A percentile compares a stretch with the other conserved stretches of the same genome.
These are phyloP conservation scores for Heterohyrax brucei DNA, from an alignment of 2,797 vertebrate species.

Conservation along the genomic window DNA sequence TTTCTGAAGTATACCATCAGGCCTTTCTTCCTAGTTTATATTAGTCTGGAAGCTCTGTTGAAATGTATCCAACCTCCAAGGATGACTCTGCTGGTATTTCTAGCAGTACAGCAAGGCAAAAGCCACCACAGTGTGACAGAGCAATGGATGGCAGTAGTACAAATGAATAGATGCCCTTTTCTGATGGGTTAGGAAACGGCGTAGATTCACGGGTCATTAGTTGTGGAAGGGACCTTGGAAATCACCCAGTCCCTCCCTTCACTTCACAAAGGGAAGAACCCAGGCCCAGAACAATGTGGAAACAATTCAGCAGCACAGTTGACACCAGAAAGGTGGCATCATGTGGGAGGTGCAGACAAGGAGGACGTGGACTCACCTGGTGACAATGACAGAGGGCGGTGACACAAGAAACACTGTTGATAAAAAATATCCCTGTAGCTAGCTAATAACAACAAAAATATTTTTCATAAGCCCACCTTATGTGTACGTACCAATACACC, in stretches of 20 bases:
- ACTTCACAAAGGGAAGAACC: neutral
- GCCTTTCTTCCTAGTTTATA: neutral
- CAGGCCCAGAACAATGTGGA: neutral
- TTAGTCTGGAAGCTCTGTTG: neutral
- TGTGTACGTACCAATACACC: too few species aligned
- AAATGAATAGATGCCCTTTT: conserved; percentile 79
- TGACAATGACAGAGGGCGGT: too few species aligned
- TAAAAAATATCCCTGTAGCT: too few species aligned
- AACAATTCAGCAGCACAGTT: rapidly evolving
- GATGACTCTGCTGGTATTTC: neutral
- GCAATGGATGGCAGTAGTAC: neutral
- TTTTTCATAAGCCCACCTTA: too few species aligned
- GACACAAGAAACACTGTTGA: too few species aligned
- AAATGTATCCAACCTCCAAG: neutral
- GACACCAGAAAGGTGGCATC: too few species aligned
- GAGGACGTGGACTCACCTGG: too few species aligned
- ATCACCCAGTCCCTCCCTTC: neutral
- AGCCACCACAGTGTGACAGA: neutral
- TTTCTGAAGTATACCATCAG: neutral
- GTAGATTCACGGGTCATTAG: neutral
- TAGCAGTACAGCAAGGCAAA: too few species aligned
- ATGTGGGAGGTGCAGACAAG: too few species aligned
- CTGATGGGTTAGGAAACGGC: neutral
- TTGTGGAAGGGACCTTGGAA: neutral
- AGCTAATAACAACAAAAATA: too few species aligned